Percentiles rank a stretch among this genome's conserved stretches.
Evolutionary conservation across 2,797 vertebrate species (phyloP).

Genomic region (Avahi laniger): DNA sequence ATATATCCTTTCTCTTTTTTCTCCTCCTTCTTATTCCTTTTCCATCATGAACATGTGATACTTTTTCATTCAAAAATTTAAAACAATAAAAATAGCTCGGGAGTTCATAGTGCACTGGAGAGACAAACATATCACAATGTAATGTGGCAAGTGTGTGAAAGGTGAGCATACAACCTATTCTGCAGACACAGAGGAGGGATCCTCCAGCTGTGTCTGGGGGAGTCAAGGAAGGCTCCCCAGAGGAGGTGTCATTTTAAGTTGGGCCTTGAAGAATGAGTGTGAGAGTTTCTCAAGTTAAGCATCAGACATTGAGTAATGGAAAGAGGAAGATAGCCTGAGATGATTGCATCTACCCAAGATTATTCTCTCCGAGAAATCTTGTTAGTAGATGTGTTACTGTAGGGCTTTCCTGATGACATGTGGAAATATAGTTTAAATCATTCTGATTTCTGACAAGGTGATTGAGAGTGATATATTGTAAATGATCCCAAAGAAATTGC

Average conservation of each 20-base stretch:
- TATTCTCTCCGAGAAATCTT: neutral
- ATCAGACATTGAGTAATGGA: neutral
- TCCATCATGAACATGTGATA: neutral
- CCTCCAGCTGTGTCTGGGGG: neutral
- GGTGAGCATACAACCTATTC: neutral
- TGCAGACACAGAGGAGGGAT: neutral
- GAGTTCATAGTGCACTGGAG: neutral
- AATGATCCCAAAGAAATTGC: neutral
- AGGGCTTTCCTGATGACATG: neutral
- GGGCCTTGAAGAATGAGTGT: neutral
- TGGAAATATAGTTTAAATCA: neutral
- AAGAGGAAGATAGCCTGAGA: neutral
- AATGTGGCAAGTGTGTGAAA: neutral
- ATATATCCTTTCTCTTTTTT: neutral
- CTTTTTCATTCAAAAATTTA: neutral
- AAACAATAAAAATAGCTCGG: neutral
- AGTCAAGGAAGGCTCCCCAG: neutral
- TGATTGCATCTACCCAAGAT: neutral
- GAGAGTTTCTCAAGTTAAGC: neutral
- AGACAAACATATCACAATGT: neutral
- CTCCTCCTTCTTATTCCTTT: neutral
- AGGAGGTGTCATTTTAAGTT: neutral
- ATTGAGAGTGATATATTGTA: neutral
- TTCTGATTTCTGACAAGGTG: neutral
- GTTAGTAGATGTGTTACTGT: neutral